Percentiles rank a stretch among this genome's conserved stretches.
These are phyloP conservation scores for Lepidochitona cinerea DNA, from an alignment of 2,888 invertebrate genomes.

Conservation along the genomic window DNA sequence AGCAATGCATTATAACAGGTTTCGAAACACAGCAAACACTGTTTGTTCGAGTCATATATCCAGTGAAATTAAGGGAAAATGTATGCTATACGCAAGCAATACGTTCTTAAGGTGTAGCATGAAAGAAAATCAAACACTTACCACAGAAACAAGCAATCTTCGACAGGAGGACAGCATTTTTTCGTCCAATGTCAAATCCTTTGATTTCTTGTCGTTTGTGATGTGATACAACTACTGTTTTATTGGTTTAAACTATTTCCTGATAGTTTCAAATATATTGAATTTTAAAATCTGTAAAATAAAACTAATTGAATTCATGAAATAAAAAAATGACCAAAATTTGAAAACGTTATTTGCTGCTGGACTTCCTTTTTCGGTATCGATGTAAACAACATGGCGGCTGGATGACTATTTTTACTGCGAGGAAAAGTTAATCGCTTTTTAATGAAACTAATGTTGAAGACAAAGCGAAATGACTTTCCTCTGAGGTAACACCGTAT, in stretches of 20 bases:
- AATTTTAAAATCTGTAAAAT: not conserved
- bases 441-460: too few relatives aligned
- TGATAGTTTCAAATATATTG: not conserved
- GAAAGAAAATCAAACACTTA: slow-evolving; percentile 12
- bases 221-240: too few relatives aligned
- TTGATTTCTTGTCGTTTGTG: too few relatives aligned
- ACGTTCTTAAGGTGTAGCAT: too few relatives aligned
- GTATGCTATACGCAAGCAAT: too few relatives aligned
- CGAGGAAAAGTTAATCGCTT: slow-evolving; percentile 1
- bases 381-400: slow-evolving; percentile 50
- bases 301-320: not conserved
- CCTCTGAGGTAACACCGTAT: too few relatives aligned
- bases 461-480: too few relatives aligned
- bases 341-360: not conserved
- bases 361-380: slow-evolving; percentile 21
- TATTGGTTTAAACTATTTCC: not conserved
- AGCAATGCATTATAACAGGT: too few relatives aligned
- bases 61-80: too few relatives aligned
- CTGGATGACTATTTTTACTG: too few relatives aligned
- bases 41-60: too few relatives aligned
- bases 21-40: too few relatives aligned
- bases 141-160: slow-evolving; percentile 26
- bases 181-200: not conserved
- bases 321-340: not conserved
- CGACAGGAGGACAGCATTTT: slow-evolving; percentile 20